phyloP scores from a whole-genome alignment of 2,888 invertebrate species.

The Agapostemon virescens region DNA sequence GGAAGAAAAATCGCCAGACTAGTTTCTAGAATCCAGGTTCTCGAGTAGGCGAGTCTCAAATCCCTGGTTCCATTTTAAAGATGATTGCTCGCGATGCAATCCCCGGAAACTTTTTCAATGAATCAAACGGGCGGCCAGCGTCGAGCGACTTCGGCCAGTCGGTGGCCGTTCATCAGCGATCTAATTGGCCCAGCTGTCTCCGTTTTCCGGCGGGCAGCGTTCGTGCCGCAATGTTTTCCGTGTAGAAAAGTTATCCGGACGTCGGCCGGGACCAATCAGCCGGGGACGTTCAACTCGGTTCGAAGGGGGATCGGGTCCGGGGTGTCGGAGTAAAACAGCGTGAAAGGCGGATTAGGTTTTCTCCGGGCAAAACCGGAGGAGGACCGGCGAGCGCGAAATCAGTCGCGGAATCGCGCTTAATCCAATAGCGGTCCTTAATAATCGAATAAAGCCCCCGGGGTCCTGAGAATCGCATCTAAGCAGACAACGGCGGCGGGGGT shows the following conservation, averaged over 20 bases:
- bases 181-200: conserved; percentile 55
- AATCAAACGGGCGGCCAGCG: not conserved
- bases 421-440: conserved; percentile 79
- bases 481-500: conserved; percentile 63
- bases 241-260: conserved; percentile 51
- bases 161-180: conserved; percentile 45
- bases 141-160: conserved; percentile 44
- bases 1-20: too few relatives aligned
- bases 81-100: not conserved
- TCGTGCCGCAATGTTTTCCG: conserved; percentile 41
- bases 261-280: conserved; percentile 57
- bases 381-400: conserved; percentile 61
- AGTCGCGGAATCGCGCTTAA: conserved; percentile 76
- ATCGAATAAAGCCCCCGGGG: conserved; percentile 76
- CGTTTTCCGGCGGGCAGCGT: conserved; percentile 5
- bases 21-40: not conserved
- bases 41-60: not conserved
- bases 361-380: conserved; percentile 11
- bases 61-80: not conserved
- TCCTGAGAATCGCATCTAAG: conserved; percentile 75
- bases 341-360: conserved; percentile 49
- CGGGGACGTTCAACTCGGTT: conserved; percentile 32
- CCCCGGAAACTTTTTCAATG: not conserved
- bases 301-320: conserved; percentile 11
- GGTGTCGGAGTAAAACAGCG: conserved; percentile 45